Evolutionary conservation across 35 echinoderm and acorn worm genomes (phyloP), one percentile per base, ranked within the genome.

Genomic region (Ophiothrix spiculata): DNA sequence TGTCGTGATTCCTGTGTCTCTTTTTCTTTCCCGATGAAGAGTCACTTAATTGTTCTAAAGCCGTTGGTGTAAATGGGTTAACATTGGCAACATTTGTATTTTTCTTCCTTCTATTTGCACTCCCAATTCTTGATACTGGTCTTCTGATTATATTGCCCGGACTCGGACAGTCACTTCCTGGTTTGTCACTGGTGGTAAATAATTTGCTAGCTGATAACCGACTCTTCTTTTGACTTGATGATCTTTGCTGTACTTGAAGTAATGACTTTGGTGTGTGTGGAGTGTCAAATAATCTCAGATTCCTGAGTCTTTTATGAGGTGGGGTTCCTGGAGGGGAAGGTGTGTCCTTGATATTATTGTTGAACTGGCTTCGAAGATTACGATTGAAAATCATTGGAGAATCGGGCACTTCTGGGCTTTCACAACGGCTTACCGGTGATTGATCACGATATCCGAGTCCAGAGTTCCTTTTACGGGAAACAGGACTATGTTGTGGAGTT

Each of bases 261-360:
- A 99, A 81, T 56, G 96, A 94, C 37, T 99, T 99, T 8, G 96
- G 96, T 38, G 96, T 99, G 79, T 99, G 96, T 35, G 96, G 96
- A 23, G 96, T 91, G 74, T 99, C 96, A 76, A 94, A 99, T 12
- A 99, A 79, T 32, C 92, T 56, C 1, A 99, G 78, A 86, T 99
- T 99, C 74, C 87, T 84, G 1, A 99, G 82, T 35, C 86, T 56
- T 76, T 93, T 99, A 74, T 99, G 92, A 16, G 96, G 96, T 12
- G 92, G 92, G 15, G 91, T 88, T n/a, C 60, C 60, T 6, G 10
- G 79, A 25, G 75, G 39, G 35, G 16, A 56, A 40, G 75, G 39
- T 56, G 63, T 40, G 0, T n/a, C 21, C 29, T 35, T 14, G 33
- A 35, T 40, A n/a, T 38, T 39, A 32, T 38, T 29, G 28, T 75